Percentiles rank a stretch among this genome's conserved stretches.
These are phyloP conservation scores for Camponotus pennsylvanicus DNA, from an alignment of 1,140 invertebrate genomes.

Conservation along the genomic window DNA sequence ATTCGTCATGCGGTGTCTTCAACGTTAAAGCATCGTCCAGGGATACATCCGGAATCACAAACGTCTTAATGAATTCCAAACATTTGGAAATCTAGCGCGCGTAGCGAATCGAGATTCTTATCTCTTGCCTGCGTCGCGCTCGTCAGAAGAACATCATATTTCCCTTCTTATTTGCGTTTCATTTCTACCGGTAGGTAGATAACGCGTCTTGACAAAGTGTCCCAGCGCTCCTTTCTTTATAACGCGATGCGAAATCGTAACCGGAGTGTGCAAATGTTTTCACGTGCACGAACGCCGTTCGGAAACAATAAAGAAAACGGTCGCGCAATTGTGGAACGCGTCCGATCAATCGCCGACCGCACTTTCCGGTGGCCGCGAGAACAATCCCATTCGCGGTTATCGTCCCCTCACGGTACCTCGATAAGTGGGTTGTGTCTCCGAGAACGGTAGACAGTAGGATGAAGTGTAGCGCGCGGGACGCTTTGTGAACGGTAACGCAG, in stretches of 20 bases:
- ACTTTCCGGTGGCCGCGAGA: slow-evolving; percentile 50
- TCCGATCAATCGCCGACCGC: slow-evolving; percentile 62
- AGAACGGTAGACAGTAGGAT: slow-evolving; percentile 62
- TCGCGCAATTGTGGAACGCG: slow-evolving; percentile 35
- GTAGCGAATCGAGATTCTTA: slow-evolving; percentile 56
- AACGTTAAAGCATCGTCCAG: slow-evolving; percentile 14
- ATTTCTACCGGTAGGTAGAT: slow-evolving; percentile 30
- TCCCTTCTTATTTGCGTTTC: slow-evolving; percentile 54
- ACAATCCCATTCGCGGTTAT: slow-evolving; percentile 60
- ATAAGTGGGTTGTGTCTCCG: slow-evolving; percentile 48
- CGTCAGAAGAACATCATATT: slow-evolving; percentile 18
- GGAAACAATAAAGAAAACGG: slow-evolving; percentile 19
- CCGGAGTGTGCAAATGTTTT: slow-evolving; percentile 55
- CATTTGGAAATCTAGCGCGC: slow-evolving; percentile 37
- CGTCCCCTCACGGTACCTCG: slow-evolving; percentile 19
- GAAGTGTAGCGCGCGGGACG: slow-evolving; percentile 64
- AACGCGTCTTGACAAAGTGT: neutral
- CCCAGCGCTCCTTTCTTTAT: slow-evolving; percentile 4
- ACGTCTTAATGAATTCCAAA: slow-evolving; percentile 64
- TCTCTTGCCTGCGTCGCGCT: neutral
- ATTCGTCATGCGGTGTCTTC: neutral
- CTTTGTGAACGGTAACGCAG: slow-evolving; percentile 84
- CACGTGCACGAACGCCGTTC: slow-evolving; percentile 43
- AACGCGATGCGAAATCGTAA: neutral
- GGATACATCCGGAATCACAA: slow-evolving; percentile 37